These are phyloP conservation scores for Drosophila mercatorum DNA, from an alignment of 2,888 invertebrate genomes.

Conservation along the genomic window DNA sequence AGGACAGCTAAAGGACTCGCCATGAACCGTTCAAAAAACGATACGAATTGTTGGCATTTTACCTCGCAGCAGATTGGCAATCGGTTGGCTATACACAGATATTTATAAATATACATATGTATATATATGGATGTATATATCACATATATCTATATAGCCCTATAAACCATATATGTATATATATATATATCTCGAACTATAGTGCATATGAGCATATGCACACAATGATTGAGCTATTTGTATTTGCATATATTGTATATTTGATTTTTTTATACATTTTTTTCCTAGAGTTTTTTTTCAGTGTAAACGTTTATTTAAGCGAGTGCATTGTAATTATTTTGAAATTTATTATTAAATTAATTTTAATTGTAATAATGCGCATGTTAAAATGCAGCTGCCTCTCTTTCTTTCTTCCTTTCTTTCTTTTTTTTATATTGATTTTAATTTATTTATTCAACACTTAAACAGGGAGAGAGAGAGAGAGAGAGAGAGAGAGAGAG, in stretches of 20 bases:
- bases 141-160: not conserved
- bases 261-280: too few relatives aligned
- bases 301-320: constrained; percentile 71
- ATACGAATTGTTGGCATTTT: constrained; percentile 36
- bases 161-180: not conserved
- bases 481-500: not conserved
- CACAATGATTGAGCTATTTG: constrained; percentile 25
- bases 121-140: not conserved
- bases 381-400: constrained; percentile 61
- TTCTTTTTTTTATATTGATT: constrained; percentile 61
- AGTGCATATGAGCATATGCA: constrained; percentile 6
- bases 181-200: constrained; percentile 11
- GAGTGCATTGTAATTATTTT: constrained; percentile 82
- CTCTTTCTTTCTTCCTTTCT: constrained; percentile 31
- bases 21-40: not conserved
- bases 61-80: constrained; percentile 49
- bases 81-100: constrained; percentile 2
- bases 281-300: constrained; percentile 7
- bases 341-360: constrained; percentile 83
- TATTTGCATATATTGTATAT: constrained; percentile 21
- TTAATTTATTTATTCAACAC: constrained; percentile 78
- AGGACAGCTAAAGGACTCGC: not conserved
- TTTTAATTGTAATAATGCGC: constrained; percentile 82
- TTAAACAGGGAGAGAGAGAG: not conserved
- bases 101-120: not conserved